Evolutionary conservation across 1,140 invertebrate species (phyloP).

Genomic region (Nomia melanderi): DNA sequence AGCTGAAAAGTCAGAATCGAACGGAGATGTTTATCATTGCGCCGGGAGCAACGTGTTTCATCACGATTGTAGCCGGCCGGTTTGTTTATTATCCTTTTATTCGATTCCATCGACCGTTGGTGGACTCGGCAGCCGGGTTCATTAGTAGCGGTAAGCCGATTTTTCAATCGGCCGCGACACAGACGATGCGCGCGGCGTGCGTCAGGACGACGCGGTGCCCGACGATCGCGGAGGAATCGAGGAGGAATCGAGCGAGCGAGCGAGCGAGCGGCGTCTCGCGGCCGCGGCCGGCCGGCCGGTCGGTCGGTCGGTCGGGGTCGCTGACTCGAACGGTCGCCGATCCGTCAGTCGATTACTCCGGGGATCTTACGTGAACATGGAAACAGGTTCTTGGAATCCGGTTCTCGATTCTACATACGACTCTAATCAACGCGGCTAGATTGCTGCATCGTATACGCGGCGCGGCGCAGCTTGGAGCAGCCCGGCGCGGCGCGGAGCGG

Average conservation of each 20-base stretch:
- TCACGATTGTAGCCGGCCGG: too few relatives aligned
- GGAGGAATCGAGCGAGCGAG: slow-evolving; percentile 48
- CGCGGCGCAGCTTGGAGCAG: slow-evolving; percentile 45
- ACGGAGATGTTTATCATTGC: too few relatives aligned
- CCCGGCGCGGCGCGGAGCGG: slow-evolving; percentile 2
- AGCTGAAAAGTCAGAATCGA: too few relatives aligned
- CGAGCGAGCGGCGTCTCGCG: slow-evolving; percentile 46
- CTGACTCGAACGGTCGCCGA: slow-evolving; percentile 81
- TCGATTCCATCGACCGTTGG: too few relatives aligned
- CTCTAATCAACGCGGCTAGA: slow-evolving; percentile 82
- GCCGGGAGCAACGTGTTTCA: too few relatives aligned
- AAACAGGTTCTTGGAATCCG: slow-evolving; percentile 82
- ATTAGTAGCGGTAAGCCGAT: too few relatives aligned
- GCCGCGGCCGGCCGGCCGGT: slow-evolving; percentile 52
- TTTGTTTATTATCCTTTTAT: too few relatives aligned
- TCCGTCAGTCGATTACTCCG: slow-evolving; percentile 82
- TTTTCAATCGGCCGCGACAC: too few relatives aligned
- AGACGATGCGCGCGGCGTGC: too few relatives aligned
- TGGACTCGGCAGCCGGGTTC: too few relatives aligned
- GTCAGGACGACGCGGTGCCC: slow-evolving; percentile 32
- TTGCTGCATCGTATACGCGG: slow-evolving; percentile 77
- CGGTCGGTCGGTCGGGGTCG: slow-evolving; percentile 76
- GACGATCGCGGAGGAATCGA: slow-evolving; percentile 31
- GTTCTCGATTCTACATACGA: slow-evolving; percentile 82
- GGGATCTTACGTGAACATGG: slow-evolving; percentile 82